These are phyloP conservation scores for Plebejus anna DNA, from an alignment of 2,888 invertebrate genomes.

Conservation along the genomic window DNA sequence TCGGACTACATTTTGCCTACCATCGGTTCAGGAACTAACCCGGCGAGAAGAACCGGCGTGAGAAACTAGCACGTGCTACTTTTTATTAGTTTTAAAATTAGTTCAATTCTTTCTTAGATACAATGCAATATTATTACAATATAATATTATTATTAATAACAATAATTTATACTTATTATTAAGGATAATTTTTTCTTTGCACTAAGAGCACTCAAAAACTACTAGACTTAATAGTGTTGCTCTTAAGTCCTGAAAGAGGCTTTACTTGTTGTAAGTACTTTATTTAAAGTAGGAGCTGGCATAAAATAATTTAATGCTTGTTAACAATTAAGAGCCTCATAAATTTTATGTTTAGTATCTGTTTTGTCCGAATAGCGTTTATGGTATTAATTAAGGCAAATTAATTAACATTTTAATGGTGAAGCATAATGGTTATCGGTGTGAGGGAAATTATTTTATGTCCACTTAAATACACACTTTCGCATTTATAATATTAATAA, in stretches of 20 bases:
- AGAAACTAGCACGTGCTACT: no score
- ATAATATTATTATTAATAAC: no score
- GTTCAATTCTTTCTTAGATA: no score
- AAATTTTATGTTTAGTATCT: conserved; percentile 17
- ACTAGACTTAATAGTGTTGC: neutral
- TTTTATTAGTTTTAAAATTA: no score
- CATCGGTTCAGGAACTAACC: no score
- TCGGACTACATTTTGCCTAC: no score
- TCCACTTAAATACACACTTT: neutral
- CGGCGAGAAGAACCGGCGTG: no score
- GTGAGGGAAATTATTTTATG: neutral
- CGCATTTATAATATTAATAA: no score
- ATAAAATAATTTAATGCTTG: conserved; percentile 6
- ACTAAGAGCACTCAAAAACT: no score
- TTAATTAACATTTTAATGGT: conserved; percentile 14
- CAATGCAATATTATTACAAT: no score
- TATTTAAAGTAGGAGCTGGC: neutral
- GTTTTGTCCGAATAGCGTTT: conserved; percentile 14
- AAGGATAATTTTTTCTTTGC: no score
- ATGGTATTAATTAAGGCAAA: conserved; percentile 1
- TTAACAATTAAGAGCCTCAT: conserved; percentile 14
- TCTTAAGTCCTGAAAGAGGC: neutral
- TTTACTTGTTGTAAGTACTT: conserved; percentile 5
- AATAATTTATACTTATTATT: no score
- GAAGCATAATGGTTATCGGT: conserved; percentile 7